phyloP scores from a whole-genome alignment of 2,888 invertebrate species.

The Sarcophaga carnaria region DNA sequence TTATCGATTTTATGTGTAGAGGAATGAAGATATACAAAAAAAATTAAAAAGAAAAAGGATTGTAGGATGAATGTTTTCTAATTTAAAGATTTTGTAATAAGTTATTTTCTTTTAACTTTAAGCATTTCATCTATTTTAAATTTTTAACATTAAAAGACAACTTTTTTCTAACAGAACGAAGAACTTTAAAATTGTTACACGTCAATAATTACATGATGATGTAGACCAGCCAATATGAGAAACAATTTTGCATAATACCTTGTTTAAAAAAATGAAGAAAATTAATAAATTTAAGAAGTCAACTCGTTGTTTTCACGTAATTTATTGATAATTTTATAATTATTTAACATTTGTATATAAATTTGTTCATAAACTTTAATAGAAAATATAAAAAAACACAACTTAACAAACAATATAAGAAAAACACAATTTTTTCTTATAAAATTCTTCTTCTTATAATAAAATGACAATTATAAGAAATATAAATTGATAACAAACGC shows the following conservation, averaged over 20 bases:
- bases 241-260: slow-evolving; percentile 58
- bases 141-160: not conserved
- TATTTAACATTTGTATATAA: slow-evolving; percentile 58
- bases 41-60: not conserved
- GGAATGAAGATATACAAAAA: slow-evolving; percentile 5
- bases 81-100: not conserved
- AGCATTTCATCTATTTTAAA: not conserved
- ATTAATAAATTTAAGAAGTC: slow-evolving; percentile 28
- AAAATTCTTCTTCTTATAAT: slow-evolving; percentile 54
- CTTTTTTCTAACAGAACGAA: not conserved
- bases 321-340: slow-evolving; percentile 6
- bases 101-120: not conserved
- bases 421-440: slow-evolving; percentile 62
- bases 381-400: slow-evolving; percentile 64
- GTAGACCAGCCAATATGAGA: slow-evolving; percentile 8
- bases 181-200: slow-evolving; percentile 49
- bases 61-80: not conserved
- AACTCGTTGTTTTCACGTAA: slow-evolving; percentile 9
- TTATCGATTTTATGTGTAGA: slow-evolving; percentile 64
- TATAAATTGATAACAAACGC: not conserved
- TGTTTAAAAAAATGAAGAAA: not conserved
- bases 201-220: slow-evolving; percentile 64
- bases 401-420: slow-evolving; percentile 64
- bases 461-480: slow-evolving; percentile 28
- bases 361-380: slow-evolving; percentile 50